Conservation (phyloP, 2,888 invertebrate species). For the Megaustenia siamemsis region DNA sequence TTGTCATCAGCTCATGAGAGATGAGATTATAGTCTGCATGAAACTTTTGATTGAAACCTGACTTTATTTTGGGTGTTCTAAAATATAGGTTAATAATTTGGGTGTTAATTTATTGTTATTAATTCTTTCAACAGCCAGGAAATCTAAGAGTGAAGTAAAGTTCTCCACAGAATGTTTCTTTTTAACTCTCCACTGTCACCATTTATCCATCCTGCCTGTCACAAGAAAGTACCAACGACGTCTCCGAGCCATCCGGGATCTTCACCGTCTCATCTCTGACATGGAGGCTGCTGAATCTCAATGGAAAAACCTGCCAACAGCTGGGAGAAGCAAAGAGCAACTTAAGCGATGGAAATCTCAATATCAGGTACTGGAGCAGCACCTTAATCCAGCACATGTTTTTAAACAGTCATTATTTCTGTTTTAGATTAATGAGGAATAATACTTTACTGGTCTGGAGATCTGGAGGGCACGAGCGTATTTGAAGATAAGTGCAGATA, state of each 20-base stretch:
- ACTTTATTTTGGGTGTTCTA: neutral
- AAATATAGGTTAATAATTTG: neutral
- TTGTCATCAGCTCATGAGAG: too few relatives aligned
- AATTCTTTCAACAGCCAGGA: constrained; percentile 8
- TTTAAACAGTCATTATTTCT: too few relatives aligned
- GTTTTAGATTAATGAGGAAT: too few relatives aligned
- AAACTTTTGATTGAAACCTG: too few relatives aligned
- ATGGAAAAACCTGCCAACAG: constrained; percentile 73
- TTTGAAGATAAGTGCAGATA: too few relatives aligned
- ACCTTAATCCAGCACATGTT: too few relatives aligned
- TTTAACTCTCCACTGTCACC: constrained; percentile 95
- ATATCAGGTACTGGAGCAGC: constrained; percentile 83
- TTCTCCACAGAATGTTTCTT: constrained; percentile 99
- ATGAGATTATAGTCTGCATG: too few relatives aligned
- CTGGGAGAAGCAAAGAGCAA: constrained; percentile 87
- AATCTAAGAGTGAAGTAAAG: constrained; percentile 86
- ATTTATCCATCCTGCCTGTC: constrained; percentile 93
- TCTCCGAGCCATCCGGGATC: constrained; percentile 88
- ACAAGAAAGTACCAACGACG: constrained; percentile 90
- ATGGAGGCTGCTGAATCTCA: constrained; percentile 83
- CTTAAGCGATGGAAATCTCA: constrained; percentile 93
- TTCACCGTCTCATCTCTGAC: constrained; percentile 83
- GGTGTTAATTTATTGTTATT: neutral
- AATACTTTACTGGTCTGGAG: too few relatives aligned
- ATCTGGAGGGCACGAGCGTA: too few relatives aligned